Base-by-base conservation (phyloP, 2,888 invertebrate genomes). In the Synergus gifuensis region DNA sequence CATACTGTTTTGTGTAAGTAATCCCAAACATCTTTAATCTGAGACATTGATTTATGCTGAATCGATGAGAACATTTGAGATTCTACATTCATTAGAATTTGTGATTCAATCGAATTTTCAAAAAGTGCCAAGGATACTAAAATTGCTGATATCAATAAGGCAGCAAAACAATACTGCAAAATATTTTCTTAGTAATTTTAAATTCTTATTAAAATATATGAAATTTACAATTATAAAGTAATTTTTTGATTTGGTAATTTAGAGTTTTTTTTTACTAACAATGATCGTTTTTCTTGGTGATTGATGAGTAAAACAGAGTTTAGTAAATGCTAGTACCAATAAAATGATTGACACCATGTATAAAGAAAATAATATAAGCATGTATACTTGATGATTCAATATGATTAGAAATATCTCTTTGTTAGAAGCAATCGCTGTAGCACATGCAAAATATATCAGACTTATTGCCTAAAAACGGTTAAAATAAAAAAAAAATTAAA, bases 81-180 rank as follows among this genome's bases (percentile, higher is more conserved):
- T 66, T 66, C 66, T 8, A 11, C 44, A 28, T 62, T 18, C 7
- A 62, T 0, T 62, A 22, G 9, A 40, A 66, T 66, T 66, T 44
- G 42, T 3, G 66, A 2, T 44, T 66, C 66, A 5, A n/a, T 42
- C 8, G n/a, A n/a, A 2, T 44, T 44, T 66, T 66, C 40, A 18
- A 66, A n/a, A 44, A 44, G 4, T 11, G 66, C n/a, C 66, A 66
- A 66, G 1, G 42, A 66, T 42, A 66, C 42, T 18, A 66, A 66
- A 66, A 66, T 44, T 1, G 16, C 1, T 66, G 66, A 18, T 12
- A 40, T 4, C 0, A 18, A 66, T 12, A 44, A 40, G 18, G 18
- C 18, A 11, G 9, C 4, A 11, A 66, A 7, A 40, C 16, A 16
- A 42, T 66, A 0, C 66, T 66, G 42, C 0, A 66, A 42, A 66